Conservation (phyloP, 2,888 invertebrate genomes). For the Archips crataeganus region DNA sequence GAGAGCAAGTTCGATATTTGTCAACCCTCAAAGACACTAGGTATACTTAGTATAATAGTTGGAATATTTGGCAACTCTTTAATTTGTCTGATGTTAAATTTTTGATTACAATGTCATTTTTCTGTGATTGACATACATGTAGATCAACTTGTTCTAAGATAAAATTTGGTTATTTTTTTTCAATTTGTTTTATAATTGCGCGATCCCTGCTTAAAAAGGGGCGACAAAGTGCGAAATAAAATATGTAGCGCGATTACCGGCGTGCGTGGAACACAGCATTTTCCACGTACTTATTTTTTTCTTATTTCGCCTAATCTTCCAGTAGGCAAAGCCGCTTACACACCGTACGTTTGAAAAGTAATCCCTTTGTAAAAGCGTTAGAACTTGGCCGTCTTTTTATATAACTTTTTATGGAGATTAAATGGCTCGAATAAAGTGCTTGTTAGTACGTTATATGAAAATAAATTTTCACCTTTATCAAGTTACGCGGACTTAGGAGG, state of each 20-base stretch:
- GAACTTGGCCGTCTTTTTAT: constrained; percentile 34
- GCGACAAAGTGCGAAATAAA: constrained; percentile 22
- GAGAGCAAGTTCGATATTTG: too few species aligned
- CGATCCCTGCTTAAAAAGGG: background rate
- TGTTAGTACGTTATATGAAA: constrained; percentile 34
- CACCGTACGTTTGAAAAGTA: constrained; percentile 65
- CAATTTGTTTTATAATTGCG: too few species aligned
- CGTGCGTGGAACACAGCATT: constrained; percentile 16
- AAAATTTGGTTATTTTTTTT: too few species aligned
- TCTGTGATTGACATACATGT: too few species aligned
- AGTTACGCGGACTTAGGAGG: constrained; percentile 20
- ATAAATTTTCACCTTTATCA: constrained; percentile 29
- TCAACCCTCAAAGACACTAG: too few species aligned
- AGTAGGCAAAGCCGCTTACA: constrained; percentile 65
- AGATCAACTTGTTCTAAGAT: too few species aligned
- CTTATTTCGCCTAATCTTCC: constrained; percentile 62
- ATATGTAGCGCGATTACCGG: constrained; percentile 30
- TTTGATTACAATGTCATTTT: too few species aligned
- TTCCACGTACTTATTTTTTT: constrained; percentile 34
- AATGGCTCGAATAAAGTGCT: constrained; percentile 38
- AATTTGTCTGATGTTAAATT: too few species aligned
- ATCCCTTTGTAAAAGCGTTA: constrained; percentile 52
- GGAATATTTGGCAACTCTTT: too few species aligned
- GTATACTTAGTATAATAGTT: too few species aligned
- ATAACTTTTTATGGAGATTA: constrained; percentile 40